Conservation (phyloP, 1,140 invertebrate genomes). For the Papilio xuthus region DNA sequence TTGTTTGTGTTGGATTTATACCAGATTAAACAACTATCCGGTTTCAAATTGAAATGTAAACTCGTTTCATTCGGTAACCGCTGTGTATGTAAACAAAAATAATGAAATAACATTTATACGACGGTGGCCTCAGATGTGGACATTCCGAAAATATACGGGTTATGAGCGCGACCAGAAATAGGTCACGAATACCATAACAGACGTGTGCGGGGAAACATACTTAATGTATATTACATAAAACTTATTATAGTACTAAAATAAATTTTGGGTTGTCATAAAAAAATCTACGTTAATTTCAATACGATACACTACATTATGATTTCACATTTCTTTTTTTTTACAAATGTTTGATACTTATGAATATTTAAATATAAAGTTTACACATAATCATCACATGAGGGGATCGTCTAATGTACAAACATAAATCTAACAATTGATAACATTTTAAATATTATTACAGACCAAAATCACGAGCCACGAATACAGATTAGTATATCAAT, state of each 20-base stretch:
- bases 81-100: conserved; percentile 22
- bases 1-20: conserved; percentile 5
- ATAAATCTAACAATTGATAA: too few relatives aligned
- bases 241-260: neutral
- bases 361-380: too few relatives aligned
- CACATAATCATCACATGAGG: too few relatives aligned
- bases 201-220: neutral
- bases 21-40: neutral
- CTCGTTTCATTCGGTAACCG: neutral
- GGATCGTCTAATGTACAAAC: too few relatives aligned
- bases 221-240: neutral
- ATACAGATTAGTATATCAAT: neutral
- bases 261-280: neutral
- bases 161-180: conserved; percentile 35
- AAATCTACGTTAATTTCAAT: too few relatives aligned
- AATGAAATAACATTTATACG: conserved; percentile 18
- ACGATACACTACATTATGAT: too few relatives aligned
- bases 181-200: conserved; percentile 29
- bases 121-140: conserved; percentile 17
- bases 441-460: too few relatives aligned
- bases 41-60: conserved; percentile 22
- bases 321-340: too few relatives aligned
- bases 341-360: too few relatives aligned
- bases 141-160: conserved; percentile 36
- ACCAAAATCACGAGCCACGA: too few relatives aligned